Evolutionary conservation across 1,140 invertebrate genomes (phyloP), one percentile per base, ranked within the genome.

Genomic region (Lucilia cuprina): DNA sequence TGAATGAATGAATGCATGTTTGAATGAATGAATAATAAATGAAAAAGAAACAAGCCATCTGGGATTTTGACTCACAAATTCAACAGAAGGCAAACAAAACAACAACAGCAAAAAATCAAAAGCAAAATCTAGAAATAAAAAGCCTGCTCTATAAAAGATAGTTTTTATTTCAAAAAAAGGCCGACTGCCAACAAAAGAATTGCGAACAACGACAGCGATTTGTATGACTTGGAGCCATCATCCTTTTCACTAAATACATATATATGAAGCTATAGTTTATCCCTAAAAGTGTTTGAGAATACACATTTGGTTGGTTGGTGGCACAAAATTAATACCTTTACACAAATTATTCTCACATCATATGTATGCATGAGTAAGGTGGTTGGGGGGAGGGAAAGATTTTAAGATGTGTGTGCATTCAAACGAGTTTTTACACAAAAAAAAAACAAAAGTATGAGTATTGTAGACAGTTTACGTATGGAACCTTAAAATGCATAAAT

Each of bases 11-110:
- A 70, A 8, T 60, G 14, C n/a, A 60, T 60, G 55, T 21, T 0
- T 70, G 65, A 21, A 70, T 70, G 65, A 70, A 70, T 70, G 65
- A 70, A 70, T 70, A 70, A 21, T 19, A 70, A 70, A 70, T 70
- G 65, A 21, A 70, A 70, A 70, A 70, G 65, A 70, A 70, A 70
- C n/a, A 7, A 70, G 19, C 65, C 65, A 70, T 10, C 19, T 70
- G 65, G n/a, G 5, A 70, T 21, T 70, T n/a, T 70, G 17, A 55
- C 50, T 41, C 50, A 60, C 50, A 60, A 60, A 60, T 60, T 14
- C 50, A 60, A 17, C 17, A 60, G 17, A 60, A 60, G 7, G 55
- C 55, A 60, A 60, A 7, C 7, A 14, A 17, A 60, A 60, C 55
- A 60, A 60, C 55, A 60, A 60, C 55, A 60, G 14, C 55, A 60